These are phyloP conservation scores for Palaemon carinicauda DNA, from an alignment of 1,140 invertebrate species.

Conservation along the genomic window DNA sequence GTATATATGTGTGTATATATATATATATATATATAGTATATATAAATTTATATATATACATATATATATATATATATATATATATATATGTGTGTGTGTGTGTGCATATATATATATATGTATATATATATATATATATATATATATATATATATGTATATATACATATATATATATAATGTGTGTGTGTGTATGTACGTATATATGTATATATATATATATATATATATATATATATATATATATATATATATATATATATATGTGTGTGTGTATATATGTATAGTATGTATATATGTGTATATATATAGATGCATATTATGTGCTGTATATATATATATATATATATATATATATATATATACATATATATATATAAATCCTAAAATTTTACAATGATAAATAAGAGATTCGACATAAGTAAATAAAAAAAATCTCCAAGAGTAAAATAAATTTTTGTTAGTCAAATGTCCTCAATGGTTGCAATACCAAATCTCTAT, in stretches of 20 bases:
- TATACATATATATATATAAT: neutral
- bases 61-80: neutral
- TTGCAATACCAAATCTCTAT: no score
- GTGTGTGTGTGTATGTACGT: neutral
- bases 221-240: neutral
- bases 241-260: neutral
- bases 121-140: neutral
- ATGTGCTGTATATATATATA: no score
- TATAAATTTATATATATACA: neutral
- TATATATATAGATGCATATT: no score
- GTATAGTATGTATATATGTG: neutral
- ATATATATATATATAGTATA: no score
- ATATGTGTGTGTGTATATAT: neutral
- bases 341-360: neutral
- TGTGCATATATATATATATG: neutral
- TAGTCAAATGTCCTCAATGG: no score
- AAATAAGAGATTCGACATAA: no score
- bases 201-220: neutral
- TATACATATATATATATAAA: neutral
- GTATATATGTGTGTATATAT: neutral
- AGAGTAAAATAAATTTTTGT: no score
- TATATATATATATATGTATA: neutral
- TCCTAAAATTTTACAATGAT: no score
- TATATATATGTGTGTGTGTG: neutral
- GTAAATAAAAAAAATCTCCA: no score